These are phyloP conservation scores for Drosophila subsilvestris DNA, from an alignment of 2,888 invertebrate species.

Conservation along the genomic window DNA sequence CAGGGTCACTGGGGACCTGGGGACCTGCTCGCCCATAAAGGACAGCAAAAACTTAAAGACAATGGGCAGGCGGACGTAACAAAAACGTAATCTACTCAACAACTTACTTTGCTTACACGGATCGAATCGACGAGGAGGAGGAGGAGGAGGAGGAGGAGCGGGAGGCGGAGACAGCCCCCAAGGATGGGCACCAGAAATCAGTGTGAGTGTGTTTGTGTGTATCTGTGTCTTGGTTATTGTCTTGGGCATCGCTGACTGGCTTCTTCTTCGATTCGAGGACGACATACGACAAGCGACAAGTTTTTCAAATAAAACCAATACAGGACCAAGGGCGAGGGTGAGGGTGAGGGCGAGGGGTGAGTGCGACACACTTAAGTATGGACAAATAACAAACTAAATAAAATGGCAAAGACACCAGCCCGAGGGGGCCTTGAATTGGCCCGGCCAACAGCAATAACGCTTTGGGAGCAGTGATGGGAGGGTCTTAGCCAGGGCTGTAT, in stretches of 20 bases:
- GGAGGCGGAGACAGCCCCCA: conserved; percentile 3
- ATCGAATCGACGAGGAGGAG: not conserved
- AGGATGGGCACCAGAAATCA: conserved; percentile 44
- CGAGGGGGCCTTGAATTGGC: conserved; percentile 55
- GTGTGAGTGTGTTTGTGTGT: conserved; percentile 20
- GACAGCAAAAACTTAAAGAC: conserved; percentile 66
- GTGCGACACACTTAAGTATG: conserved; percentile 77
- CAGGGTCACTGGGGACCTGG: conserved; percentile 72
- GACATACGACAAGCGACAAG: conserved; percentile 80
- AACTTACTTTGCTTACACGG: conserved; percentile 65
- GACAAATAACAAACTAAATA: conserved; percentile 80
- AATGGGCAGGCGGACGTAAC: conserved; percentile 59
- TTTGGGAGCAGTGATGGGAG: conserved; percentile 21
- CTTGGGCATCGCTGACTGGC: conserved; percentile 73
- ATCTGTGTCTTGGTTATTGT: conserved; percentile 60
- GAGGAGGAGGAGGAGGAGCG: not conserved
- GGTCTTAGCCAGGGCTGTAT: conserved; percentile 52
- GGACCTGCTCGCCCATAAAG: conserved; percentile 53
- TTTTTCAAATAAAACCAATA: conserved; percentile 79
- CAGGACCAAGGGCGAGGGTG: conserved; percentile 35
- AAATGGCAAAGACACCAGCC: conserved; percentile 71
- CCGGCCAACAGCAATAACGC: conserved; percentile 62
- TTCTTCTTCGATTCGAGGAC: conserved; percentile 76
- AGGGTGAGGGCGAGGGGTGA: conserved; percentile 1
- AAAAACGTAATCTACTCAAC: conserved; percentile 77